Evolutionary conservation across 2,797 vertebrate species (phyloP), one percentile per base, ranked within the genome.

Genomic region (Pempheris klunzingeri): DNA sequence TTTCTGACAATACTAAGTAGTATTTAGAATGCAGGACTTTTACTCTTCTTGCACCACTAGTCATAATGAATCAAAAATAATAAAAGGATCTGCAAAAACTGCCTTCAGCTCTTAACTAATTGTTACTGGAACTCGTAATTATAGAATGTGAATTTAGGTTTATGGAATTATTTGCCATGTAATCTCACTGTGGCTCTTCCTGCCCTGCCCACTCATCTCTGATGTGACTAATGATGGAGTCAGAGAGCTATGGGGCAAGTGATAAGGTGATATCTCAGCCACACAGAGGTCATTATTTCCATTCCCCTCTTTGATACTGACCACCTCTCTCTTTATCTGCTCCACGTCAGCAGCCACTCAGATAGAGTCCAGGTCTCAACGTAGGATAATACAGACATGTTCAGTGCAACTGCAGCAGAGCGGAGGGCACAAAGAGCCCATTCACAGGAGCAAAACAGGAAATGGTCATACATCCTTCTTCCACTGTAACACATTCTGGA

Each of bases 391-490:
- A 80, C 63, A 53, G 73, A 77, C 72, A 15, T 5, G 4, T 18
- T 55, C 44, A 50, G 68, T 15, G 43, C 32, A 7, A 24, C 75
- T 58, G 60, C 74, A 68, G 49, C 50, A 7, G 63, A 74, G 71
- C 34, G 0, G 11, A 53, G 58, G 36, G 32, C 70, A 90, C 86
- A 87, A 86, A 90, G 81, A 53, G 72, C 49, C 64, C 79, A 81
- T 87, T 89, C 71, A 87, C 76, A 24, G 34, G 30, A 61, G 52
- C 41, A 67, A 58, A 79, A 81, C 84, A 88, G 86, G 85, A 87
- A 84, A 58, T 61, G 81, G 75, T 50, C 59, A 54, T 24, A 67
- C 80, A 74, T 77, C 80, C 43, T 32, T 76, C 22, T 81, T 84
- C 79, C 88, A 82, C 46, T 59, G 59, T 59, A 76, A 60, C 30